A percentile compares a stretch with the other conserved stretches of the same genome.
Conservation (phyloP, 1,140 invertebrate species). For the Drosophila funebris region DNA sequence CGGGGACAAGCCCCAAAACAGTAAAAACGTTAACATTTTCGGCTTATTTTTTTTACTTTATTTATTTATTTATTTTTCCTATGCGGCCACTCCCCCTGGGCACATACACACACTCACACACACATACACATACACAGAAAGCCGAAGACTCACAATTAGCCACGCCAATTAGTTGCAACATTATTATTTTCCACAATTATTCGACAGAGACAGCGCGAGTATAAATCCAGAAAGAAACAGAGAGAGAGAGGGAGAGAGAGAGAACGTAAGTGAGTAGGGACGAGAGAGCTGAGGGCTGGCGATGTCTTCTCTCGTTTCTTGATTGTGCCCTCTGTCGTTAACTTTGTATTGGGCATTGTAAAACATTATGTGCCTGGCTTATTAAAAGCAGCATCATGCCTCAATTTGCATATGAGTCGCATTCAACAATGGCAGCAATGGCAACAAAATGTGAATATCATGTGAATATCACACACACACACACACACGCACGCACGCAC, state of each 20-base stretch:
- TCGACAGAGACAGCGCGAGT: conserved; percentile 5
- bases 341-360: conserved; percentile 46
- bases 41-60: conserved; percentile 38
- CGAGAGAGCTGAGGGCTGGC: not conserved
- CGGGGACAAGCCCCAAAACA: conserved; percentile 16
- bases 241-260: not conserved
- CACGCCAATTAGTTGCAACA: conserved; percentile 67
- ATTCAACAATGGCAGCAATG: not conserved
- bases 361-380: conserved; percentile 57
- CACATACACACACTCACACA: conserved; percentile 1
- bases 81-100: conserved; percentile 1
- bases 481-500: conserved; percentile 14
- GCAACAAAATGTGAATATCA: conserved; percentile 5
- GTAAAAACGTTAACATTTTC: conserved; percentile 26
- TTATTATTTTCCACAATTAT: conserved; percentile 60
- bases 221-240: not conserved
- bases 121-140: not conserved
- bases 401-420: conserved; percentile 62
- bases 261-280: not conserved
- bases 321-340: conserved; percentile 36
- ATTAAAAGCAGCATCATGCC: conserved; percentile 53
- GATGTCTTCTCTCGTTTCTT: conserved; percentile 8
- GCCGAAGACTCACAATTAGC: conserved; percentile 54
- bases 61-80: conserved; percentile 32
- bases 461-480: conserved; percentile 20